phyloP scores from a whole-genome alignment of 2,797 vertebrate species.

The Mycteria americana region DNA sequence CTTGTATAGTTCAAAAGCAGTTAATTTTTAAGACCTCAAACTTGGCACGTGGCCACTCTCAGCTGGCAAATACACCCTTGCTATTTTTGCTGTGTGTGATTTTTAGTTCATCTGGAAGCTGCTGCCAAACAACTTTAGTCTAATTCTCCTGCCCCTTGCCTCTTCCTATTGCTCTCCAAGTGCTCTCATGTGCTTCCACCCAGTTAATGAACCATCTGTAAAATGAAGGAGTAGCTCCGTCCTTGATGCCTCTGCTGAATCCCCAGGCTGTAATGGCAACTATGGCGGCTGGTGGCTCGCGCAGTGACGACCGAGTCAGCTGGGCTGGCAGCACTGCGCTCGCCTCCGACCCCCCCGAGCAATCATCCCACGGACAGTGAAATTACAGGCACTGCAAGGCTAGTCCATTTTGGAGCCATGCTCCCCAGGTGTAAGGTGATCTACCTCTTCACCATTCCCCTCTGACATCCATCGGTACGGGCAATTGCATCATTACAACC shows the following conservation, averaged over 20 bases:
- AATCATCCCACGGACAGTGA: background rate
- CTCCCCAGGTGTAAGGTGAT: background rate
- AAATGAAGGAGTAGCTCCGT: conserved; percentile 17
- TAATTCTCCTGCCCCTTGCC: conserved; percentile 62
- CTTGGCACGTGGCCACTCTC: conserved; percentile 49
- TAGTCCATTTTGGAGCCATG: background rate
- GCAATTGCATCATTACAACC: background rate
- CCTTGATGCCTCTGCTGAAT: conserved; percentile 28
- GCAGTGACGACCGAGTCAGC: background rate
- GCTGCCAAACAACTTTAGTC: conserved; percentile 58
- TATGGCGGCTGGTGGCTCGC: background rate
- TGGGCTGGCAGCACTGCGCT: background rate
- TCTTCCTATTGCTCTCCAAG: conserved; percentile 58
- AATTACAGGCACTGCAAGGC: background rate
- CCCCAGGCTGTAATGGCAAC: background rate
- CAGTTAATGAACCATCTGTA: conserved; percentile 62
- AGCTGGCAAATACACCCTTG: conserved; percentile 59
- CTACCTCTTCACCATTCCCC: background rate
- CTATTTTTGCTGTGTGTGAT: conserved; percentile 64
- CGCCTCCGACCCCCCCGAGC: fast-evolving
- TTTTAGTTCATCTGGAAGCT: conserved; percentile 63
- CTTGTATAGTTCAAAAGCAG: conserved; percentile 67
- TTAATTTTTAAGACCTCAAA: conserved; percentile 69
- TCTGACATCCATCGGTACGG: background rate
- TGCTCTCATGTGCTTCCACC: conserved; percentile 64